phyloP scores from a whole-genome alignment of 2,888 invertebrate genomes.

The Lasius platythorax region DNA sequence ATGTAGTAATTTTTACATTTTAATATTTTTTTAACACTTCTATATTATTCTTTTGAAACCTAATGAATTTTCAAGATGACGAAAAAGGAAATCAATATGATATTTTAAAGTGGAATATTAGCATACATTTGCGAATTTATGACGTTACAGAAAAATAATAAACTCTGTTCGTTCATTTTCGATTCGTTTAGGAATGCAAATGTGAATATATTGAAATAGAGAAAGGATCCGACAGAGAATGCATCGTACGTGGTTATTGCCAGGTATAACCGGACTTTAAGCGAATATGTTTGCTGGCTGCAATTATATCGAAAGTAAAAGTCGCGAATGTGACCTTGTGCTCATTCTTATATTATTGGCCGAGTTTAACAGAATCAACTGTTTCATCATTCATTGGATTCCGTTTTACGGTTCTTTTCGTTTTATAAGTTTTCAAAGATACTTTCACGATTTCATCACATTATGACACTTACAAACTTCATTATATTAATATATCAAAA shows the following conservation, averaged over 20 bases:
- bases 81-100: not conserved
- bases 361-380: slow-evolving; percentile 67
- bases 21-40: slow-evolving; percentile 5
- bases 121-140: slow-evolving; percentile 1
- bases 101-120: slow-evolving; percentile 14
- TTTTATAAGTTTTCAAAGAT: not conserved
- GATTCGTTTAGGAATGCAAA: slow-evolving; percentile 10
- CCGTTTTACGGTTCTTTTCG: slow-evolving; percentile 31
- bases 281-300: slow-evolving; percentile 42
- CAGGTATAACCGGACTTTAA: slow-evolving; percentile 65
- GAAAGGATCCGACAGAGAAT: slow-evolving; percentile 45
- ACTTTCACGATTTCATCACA: not conserved
- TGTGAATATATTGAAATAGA: slow-evolving; percentile 20
- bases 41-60: not conserved
- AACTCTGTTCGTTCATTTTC: not conserved
- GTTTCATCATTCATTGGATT: slow-evolving; percentile 57
- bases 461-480: not conserved
- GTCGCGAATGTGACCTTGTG: slow-evolving; percentile 81
- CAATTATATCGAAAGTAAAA: slow-evolving; percentile 83
- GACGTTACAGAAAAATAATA: not conserved
- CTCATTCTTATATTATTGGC: slow-evolving; percentile 74
- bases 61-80: not conserved
- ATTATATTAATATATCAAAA: not conserved
- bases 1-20: slow-evolving; percentile 14
- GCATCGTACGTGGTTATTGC: slow-evolving; percentile 24